phyloP scores from a whole-genome alignment of 2,888 invertebrate genomes.

The Augochlorella aurata region DNA sequence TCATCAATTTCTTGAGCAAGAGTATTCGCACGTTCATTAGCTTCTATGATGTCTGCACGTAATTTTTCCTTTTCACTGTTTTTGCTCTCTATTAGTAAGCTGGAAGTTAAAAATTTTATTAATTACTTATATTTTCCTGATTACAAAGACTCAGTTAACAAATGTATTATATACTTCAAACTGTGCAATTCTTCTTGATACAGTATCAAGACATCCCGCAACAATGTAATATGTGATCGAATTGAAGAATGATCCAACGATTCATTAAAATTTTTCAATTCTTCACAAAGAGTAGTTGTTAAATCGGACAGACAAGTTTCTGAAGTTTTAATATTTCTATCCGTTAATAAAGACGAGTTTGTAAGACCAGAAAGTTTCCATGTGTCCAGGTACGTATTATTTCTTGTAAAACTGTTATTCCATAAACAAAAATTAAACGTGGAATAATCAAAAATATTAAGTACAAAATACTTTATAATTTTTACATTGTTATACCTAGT shows the following conservation, averaged over 20 bases:
- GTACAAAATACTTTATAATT: background rate
- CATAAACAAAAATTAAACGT: conserved; percentile 40
- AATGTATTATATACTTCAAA: conserved; percentile 82
- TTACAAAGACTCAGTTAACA: conserved; percentile 14
- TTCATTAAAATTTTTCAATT: conserved; percentile 82
- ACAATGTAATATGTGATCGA: conserved; percentile 83
- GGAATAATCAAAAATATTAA: conserved; percentile 11
- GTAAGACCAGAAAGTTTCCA: conserved; percentile 89
- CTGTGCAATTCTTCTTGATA: conserved; percentile 87
- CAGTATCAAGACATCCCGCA: conserved; percentile 86
- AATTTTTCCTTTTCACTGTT: conserved; percentile 91
- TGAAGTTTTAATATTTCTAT: conserved; percentile 86
- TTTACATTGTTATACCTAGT: conserved; percentile 58
- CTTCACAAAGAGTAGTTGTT: conserved; percentile 87
- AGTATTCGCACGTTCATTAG: conserved; percentile 90
- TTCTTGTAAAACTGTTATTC: conserved; percentile 43
- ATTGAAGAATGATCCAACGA: conserved; percentile 76
- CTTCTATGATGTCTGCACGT: conserved; percentile 89
- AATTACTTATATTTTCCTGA: conserved; percentile 3
- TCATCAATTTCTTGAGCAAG: conserved; percentile 96
- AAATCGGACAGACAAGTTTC: conserved; percentile 86
- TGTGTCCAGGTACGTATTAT: conserved; percentile 85
- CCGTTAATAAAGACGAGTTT: conserved; percentile 86
- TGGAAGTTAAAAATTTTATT: conserved; percentile 60
- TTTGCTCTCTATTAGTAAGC: conserved; percentile 85